Evolutionary conservation across 2,888 invertebrate genomes (phyloP).

Genomic region (Drosophila robusta): DNA sequence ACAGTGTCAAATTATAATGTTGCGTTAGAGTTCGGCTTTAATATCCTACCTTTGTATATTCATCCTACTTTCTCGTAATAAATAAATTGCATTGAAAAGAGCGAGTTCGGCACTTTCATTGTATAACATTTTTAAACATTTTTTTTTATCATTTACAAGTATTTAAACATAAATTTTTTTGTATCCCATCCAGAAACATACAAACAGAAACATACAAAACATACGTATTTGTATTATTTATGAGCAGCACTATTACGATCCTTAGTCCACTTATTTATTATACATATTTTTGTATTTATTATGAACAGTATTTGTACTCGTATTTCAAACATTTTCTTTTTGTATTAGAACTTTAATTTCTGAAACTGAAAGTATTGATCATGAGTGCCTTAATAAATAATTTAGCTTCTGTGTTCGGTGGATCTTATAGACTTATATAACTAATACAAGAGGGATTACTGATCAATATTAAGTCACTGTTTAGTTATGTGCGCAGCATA

Average conservation of each 20-base stretch:
- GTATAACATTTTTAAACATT: not conserved
- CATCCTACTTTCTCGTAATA: slow-evolving; percentile 1
- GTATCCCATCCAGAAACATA: slow-evolving; percentile 12
- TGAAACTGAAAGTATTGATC: slow-evolving; percentile 6
- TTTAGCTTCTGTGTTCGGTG: slow-evolving; percentile 25
- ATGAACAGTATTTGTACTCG: slow-evolving; percentile 9
- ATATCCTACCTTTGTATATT: slow-evolving; percentile 5
- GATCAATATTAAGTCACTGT: not conserved
- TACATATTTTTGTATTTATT: slow-evolving; percentile 1
- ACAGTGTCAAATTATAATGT: slow-evolving; percentile 12
- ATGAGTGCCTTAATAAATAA: slow-evolving; percentile 9
- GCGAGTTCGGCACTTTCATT: slow-evolving; percentile 3
- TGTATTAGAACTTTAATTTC: slow-evolving; percentile 11
- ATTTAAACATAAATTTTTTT: slow-evolving; percentile 17
- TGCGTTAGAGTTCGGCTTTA: slow-evolving; percentile 28
- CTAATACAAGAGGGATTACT: slow-evolving; percentile 2
- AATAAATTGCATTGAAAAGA: slow-evolving; percentile 11
- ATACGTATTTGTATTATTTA: slow-evolving; percentile 24
- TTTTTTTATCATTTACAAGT: slow-evolving; percentile 13
- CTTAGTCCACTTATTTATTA: slow-evolving; percentile 1
- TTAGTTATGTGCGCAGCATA: too few species aligned
- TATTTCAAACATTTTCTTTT: slow-evolving; percentile 13
- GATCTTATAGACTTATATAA: slow-evolving; percentile 20
- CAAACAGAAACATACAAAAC: slow-evolving; percentile 7
- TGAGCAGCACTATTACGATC: slow-evolving; percentile 10